Evolutionary conservation across 2,797 vertebrate genomes (phyloP).

Genomic region (Poeciliopsis gracilis): DNA sequence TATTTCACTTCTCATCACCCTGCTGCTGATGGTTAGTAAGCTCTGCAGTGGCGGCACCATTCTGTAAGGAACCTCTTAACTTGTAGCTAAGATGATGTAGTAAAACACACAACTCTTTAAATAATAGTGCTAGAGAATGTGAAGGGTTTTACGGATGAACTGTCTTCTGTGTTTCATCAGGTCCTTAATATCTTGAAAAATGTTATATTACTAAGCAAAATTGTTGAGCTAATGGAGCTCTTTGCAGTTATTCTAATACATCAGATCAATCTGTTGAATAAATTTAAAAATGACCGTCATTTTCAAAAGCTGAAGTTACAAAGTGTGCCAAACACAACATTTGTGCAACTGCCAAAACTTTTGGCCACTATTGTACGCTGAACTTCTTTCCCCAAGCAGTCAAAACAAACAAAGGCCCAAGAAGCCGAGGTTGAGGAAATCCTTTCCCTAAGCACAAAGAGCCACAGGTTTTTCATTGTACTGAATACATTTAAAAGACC

Average conservation of each 20-base stretch:
- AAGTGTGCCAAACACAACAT: background rate
- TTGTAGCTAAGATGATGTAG: background rate
- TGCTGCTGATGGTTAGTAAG: background rate
- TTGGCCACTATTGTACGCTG: background rate
- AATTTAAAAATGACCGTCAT: background rate
- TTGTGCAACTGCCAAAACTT: background rate
- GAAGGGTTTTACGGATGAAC: background rate
- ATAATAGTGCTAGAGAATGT: background rate
- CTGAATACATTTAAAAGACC: background rate
- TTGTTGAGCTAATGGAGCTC: background rate
- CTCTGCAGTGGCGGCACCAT: background rate
- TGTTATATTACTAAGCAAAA: too few species aligned
- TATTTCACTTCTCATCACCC: background rate
- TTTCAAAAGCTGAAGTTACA: background rate
- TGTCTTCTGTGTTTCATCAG: background rate
- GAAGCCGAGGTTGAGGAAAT: background rate
- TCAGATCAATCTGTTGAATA: background rate
- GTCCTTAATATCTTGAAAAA: background rate
- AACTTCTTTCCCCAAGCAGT: background rate
- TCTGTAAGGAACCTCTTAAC: background rate
- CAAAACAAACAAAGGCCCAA: background rate
- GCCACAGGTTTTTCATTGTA: background rate
- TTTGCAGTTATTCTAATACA: background rate
- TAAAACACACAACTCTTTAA: background rate
- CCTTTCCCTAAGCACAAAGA: background rate